Evolutionary conservation across 1,140 invertebrate genomes (phyloP).

Genomic region (Acyrthosiphon pisum): DNA sequence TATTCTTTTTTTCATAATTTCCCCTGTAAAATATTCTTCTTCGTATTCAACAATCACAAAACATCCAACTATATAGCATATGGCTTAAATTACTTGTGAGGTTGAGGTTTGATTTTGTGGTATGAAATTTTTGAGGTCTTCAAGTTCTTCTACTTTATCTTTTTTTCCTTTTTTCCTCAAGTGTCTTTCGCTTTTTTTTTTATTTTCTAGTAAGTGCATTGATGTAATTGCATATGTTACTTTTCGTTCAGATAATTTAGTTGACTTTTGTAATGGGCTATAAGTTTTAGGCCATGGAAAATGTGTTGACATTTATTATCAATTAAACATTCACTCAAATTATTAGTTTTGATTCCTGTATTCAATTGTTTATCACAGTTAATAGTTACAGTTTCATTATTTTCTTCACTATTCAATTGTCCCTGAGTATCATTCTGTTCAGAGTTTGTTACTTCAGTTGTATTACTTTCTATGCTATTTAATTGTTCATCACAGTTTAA

Average conservation of each 20-base stretch:
- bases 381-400: neutral
- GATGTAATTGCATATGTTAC: neutral
- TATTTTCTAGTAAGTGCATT: neutral
- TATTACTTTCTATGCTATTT: neutral
- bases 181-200: neutral
- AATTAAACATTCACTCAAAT: neutral
- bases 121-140: neutral
- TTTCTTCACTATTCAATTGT: neutral
- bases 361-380: neutral
- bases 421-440: neutral
- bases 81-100: neutral
- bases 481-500: neutral
- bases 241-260: neutral
- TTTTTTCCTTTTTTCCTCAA: neutral
- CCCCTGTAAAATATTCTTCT: neutral
- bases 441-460: neutral
- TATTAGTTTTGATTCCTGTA: neutral
- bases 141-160: neutral
- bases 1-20: neutral
- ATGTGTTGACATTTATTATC: neutral
- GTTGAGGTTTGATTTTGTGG: too few relatives aligned
- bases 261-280: neutral
- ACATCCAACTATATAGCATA: neutral
- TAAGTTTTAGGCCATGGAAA: neutral
- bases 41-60: neutral